Evolutionary conservation across 2,797 vertebrate genomes (phyloP), one percentile per base, ranked within the genome.

Genomic region (Crypturellus tataupa): DNA sequence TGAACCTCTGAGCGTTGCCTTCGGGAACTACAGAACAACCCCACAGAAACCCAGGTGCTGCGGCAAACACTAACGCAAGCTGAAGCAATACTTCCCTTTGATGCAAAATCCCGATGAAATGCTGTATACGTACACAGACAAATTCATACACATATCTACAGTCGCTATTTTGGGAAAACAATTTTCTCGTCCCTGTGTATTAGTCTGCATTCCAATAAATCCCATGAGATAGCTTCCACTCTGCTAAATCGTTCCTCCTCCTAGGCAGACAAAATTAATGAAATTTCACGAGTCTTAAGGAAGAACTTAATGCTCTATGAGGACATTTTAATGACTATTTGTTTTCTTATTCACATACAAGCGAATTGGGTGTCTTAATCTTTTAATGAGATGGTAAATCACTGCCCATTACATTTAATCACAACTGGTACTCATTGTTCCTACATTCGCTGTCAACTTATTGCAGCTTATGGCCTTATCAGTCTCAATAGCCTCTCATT

Each of bases 361-460:
- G 62, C 40, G 82, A 83, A 94, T 31, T 7, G 6, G 35, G 40
- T 65, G 31, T 78, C 46, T 17, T 65, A 69, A 67, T 69, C 71
- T 95, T 93, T 72, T 92, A 95, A 87, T 70, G 77, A 94, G 56
- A 68, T 86, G 73, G 84, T 79, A 94, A 89, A 93, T 91, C 89
- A 87, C 51, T 63, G 53, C 23, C 33, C 85, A 62, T 96, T 89
- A 85, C 37, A 78, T 85, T 87, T 94, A 89, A 89, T 89, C 79
- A 55, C 47, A 92, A 85, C 79, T 89, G 90, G 69, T 77, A 85
- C 80, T 82, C 68, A 80, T 85, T 89, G 70, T 87, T 95, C 84
- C 88, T 81, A 87, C 39, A 85, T 51, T 89, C 49, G 40, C 69
- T 70, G 55, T 40, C 46, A 88, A 60, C 0, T 1, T 71, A 77